These are phyloP conservation scores for Coleophora flavipennella DNA, from an alignment of 2,888 invertebrate species.

Conservation along the genomic window DNA sequence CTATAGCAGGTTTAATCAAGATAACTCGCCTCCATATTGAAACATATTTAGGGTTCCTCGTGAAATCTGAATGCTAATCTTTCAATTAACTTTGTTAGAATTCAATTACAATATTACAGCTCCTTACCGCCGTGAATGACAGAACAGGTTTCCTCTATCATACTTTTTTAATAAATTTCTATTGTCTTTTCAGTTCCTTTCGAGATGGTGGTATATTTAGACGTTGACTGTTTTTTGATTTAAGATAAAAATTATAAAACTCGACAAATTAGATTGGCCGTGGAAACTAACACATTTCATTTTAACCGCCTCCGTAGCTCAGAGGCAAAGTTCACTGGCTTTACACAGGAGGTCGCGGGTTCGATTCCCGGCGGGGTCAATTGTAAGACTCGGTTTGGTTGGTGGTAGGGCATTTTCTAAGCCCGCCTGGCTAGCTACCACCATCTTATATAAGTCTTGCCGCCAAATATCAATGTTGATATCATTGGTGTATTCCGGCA, in stretches of 20 bases:
- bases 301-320: too few relatives aligned
- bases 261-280: too few relatives aligned
- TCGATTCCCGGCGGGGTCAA: too few relatives aligned
- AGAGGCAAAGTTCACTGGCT: too few relatives aligned
- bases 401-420: too few relatives aligned
- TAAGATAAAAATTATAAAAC: background rate
- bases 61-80: conserved; percentile 1
- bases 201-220: background rate
- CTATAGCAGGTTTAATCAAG: conserved; percentile 1
- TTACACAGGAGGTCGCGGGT: too few relatives aligned
- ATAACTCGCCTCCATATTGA: conserved; percentile 1
- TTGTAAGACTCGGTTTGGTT: too few relatives aligned
- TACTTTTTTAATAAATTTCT: conserved; percentile 1
- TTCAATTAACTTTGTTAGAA: conserved; percentile 1
- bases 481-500: too few relatives aligned
- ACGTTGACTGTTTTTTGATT: conserved; percentile 1
- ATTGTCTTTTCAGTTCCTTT: conserved; percentile 2
- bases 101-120: background rate
- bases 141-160: background rate
- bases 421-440: too few relatives aligned
- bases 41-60: conserved; percentile 2
- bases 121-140: conserved; percentile 1
- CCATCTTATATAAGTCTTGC: too few relatives aligned
- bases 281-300: too few relatives aligned
- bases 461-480: too few relatives aligned